These are phyloP conservation scores for Hyphantria cunea DNA, from an alignment of 1,140 invertebrate species.

Conservation along the genomic window DNA sequence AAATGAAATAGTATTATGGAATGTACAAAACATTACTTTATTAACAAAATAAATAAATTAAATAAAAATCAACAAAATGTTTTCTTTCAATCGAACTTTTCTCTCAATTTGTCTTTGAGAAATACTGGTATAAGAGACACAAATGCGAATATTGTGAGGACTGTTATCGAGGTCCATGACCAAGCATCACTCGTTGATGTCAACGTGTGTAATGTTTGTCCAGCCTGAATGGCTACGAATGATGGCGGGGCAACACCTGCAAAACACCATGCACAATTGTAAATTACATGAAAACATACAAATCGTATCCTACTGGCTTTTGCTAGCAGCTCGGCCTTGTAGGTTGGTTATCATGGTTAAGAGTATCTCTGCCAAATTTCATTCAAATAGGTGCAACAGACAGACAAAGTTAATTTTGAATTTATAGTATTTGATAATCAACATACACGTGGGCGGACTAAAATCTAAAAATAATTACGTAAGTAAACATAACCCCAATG, in stretches of 20 bases:
- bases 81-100: constrained; percentile 88
- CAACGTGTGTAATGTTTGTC: constrained; percentile 96
- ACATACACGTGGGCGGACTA: too few species aligned
- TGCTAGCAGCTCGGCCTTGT: too few species aligned
- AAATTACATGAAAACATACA: too few species aligned
- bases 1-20: constrained; percentile 52
- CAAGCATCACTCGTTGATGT: constrained; percentile 94
- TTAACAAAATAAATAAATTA: constrained; percentile 62
- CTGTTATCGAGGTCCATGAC: constrained; percentile 92
- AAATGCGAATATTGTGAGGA: constrained; percentile 89
- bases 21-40: constrained; percentile 69
- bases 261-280: constrained; percentile 49
- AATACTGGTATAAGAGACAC: constrained; percentile 95
- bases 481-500: too few species aligned
- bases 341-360: too few species aligned
- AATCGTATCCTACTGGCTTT: too few species aligned
- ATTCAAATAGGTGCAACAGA: too few species aligned
- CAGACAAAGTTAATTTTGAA: too few species aligned
- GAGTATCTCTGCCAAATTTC: too few species aligned
- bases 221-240: constrained; percentile 98
- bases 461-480: too few species aligned
- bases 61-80: constrained; percentile 43
- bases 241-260: constrained; percentile 98
- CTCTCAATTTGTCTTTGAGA: constrained; percentile 91
- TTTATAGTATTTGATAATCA: too few species aligned